Evolutionary conservation across 1,140 invertebrate genomes (phyloP), one percentile per base, ranked within the genome.

Genomic region (Bombus ignitus): DNA sequence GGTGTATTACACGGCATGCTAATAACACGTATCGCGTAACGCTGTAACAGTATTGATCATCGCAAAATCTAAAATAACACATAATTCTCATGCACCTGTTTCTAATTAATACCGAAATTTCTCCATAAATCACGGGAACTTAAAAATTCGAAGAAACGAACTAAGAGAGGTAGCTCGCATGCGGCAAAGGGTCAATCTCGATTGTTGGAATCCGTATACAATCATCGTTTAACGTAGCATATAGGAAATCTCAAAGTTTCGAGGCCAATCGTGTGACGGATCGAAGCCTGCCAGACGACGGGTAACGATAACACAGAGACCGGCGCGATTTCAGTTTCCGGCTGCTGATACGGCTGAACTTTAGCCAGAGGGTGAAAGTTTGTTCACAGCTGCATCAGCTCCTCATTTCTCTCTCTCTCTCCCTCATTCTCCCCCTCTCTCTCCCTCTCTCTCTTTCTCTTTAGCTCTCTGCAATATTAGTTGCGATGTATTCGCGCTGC

Each of bases 311-410:
- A 59, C 42, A 62, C 53, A 18, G 75, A 65, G 57, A 78, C 15
- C 25, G 57, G 15, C 73, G 32, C 73, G 81, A 83, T 83, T 68
- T 57, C 53, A 68, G 65, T 79, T 71, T 72, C 75, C 75, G 75
- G 42, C 8, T 13, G n/a, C 44, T 75, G 82, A 83, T 83, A 79
- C 78, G 80, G 37, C 81, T n/a, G 74, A 74, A 89, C 77, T 89
- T 79, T 76, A 88, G 68, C 74, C 85, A 80, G 47, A 57, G 53
- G 71, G 70, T 66, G 82, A 90, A 90, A 90, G 62, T 90, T 90
- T 85, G 53, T 84, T 76, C 77, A 77, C 85, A 89, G 84, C 81
- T 89, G 88, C 81, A 90, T 78, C 82, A 78, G 82, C 47, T 62
- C 42, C 80, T 13, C 53, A 2, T 39, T 22, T 76, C 12, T 25